A percentile compares a stretch with the other conserved stretches of the same genome.
phyloP scores from a whole-genome alignment of 2,797 vertebrate genomes.

The Chaetodon trifasciatus region DNA sequence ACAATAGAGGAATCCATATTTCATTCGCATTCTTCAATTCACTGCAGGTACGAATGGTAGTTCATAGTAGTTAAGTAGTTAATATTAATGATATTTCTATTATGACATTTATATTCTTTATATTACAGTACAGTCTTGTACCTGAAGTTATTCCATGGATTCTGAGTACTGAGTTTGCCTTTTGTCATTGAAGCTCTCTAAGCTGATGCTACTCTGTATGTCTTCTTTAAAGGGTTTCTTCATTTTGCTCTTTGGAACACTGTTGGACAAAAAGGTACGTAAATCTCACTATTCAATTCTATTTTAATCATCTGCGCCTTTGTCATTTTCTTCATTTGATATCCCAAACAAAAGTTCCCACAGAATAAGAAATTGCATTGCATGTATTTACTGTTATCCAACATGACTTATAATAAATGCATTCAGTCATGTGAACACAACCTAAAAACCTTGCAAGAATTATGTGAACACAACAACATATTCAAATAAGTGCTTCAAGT shows the following conservation, averaged over 20 bases:
- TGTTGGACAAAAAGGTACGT: constrained; percentile 77
- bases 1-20: constrained; percentile 54
- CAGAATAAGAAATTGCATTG: neutral
- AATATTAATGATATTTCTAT: neutral
- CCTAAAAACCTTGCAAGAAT: too few relatives aligned
- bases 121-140: neutral
- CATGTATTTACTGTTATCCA: too few relatives aligned
- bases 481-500: too few relatives aligned
- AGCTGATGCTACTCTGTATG: constrained; percentile 1
- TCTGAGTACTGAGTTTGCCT: neutral
- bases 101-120: neutral
- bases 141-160: neutral
- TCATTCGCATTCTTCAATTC: constrained; percentile 83
- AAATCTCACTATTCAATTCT: neutral
- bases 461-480: too few relatives aligned
- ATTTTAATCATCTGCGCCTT: neutral
- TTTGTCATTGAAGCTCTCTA: neutral
- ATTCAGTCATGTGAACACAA: too few relatives aligned
- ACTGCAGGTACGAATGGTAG: constrained; percentile 80
- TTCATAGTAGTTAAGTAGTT: too few relatives aligned
- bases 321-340: neutral
- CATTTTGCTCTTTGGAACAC: constrained; percentile 78
- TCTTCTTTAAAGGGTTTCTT: constrained; percentile 77
- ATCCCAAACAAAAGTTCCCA: neutral
- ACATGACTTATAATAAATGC: too few relatives aligned